A percentile compares a stretch with the other conserved stretches of the same genome.
Evolutionary conservation across 2,888 invertebrate species (phyloP).

Genomic region (Trisateles emortualis): DNA sequence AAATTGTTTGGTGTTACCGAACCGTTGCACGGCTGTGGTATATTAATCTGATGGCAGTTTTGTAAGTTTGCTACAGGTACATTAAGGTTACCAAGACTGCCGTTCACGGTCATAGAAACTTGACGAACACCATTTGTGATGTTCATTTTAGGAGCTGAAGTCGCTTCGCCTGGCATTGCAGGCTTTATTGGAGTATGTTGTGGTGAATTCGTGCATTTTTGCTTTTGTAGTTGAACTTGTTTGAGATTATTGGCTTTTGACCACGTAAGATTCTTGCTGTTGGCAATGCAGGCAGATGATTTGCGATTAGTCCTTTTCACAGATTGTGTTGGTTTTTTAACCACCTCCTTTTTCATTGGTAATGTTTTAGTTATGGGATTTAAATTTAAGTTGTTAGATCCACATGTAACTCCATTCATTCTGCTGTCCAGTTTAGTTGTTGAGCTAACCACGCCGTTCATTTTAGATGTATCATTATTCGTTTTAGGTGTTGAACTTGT

Average conservation of each 20-base stretch:
- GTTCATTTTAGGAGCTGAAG: slow-evolving; percentile 76
- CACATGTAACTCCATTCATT: slow-evolving; percentile 82
- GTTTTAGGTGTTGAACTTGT: slow-evolving; percentile 64
- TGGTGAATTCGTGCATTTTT: slow-evolving; percentile 71
- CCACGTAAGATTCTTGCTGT: slow-evolving; percentile 82
- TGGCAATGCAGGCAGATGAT: slow-evolving; percentile 81
- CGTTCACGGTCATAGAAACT: slow-evolving; percentile 75
- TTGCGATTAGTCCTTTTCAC: slow-evolving; percentile 77
- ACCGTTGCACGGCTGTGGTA: slow-evolving; percentile 76
- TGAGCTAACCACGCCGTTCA: slow-evolving; percentile 76
- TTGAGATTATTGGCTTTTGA: slow-evolving; percentile 82
- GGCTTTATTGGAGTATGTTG: slow-evolving; percentile 48
- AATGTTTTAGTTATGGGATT: slow-evolving; percentile 65
- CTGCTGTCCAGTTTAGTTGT: slow-evolving; percentile 79
- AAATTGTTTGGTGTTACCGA: slow-evolving; percentile 74
- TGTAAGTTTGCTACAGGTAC: slow-evolving; percentile 76
- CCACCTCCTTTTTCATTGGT: slow-evolving; percentile 66
- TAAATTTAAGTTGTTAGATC: slow-evolving; percentile 79
- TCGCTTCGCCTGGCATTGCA: slow-evolving; percentile 62
- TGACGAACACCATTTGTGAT: slow-evolving; percentile 77
- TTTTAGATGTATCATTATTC: slow-evolving; percentile 65
- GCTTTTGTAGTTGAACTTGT: slow-evolving; percentile 78
- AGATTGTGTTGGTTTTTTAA: slow-evolving; percentile 61
- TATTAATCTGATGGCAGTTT: slow-evolving; percentile 79
- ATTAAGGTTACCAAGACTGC: slow-evolving; percentile 72